phyloP scores from a whole-genome alignment of 37 sponge, comb jelly and placozoan genomes.

The Mnemiopsis leidyi region DNA sequence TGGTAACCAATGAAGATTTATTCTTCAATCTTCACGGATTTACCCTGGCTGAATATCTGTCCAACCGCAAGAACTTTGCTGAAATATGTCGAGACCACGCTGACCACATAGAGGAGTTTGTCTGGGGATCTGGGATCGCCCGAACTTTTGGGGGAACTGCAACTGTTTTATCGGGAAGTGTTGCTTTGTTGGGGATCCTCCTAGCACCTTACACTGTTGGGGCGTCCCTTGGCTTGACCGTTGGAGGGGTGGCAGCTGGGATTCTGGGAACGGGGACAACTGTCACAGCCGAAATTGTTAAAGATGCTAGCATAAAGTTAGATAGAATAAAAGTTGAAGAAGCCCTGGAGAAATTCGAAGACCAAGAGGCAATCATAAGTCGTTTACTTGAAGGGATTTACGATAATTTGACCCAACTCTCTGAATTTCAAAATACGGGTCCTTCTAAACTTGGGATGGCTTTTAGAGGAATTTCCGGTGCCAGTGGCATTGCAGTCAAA shows the following conservation, averaged over 20 bases:
- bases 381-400: neutral
- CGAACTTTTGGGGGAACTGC: neutral
- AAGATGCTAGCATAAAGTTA: neutral
- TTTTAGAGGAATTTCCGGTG: neutral
- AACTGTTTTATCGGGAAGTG: neutral
- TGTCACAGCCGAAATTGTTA: neutral
- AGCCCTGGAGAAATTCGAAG: neutral
- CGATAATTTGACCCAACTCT: neutral
- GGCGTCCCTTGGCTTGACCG: neutral
- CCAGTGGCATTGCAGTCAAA: neutral
- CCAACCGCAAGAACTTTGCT: neutral
- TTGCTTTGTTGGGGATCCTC: neutral
- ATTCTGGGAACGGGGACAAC: neutral
- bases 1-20: neutral
- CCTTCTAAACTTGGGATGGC: neutral
- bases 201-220: constrained; percentile 4
- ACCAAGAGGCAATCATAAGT: neutral
- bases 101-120: neutral
- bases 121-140: neutral
- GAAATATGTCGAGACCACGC: neutral
- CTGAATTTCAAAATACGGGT: neutral
- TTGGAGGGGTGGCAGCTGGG: neutral
- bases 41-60: neutral
- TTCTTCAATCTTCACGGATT: neutral
- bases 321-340: neutral